Base-by-base conservation (phyloP, 2,888 invertebrate species). In the Quadriops clusia region DNA sequence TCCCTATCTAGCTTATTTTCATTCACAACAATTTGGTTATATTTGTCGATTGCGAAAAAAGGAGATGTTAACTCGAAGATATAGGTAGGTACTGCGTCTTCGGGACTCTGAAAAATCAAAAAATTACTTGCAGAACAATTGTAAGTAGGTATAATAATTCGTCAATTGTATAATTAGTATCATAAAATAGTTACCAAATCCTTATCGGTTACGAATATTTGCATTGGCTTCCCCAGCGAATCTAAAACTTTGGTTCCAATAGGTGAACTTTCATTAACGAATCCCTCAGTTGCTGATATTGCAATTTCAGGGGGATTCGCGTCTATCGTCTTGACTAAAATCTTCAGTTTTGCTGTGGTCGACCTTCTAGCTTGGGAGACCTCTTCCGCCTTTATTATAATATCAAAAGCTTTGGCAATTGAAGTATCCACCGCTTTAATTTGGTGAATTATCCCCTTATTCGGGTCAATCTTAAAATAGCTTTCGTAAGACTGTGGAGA, bases 331-430 rank as follows among this genome's bases (percentile, higher is more conserved):
- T 85, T 77, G 1, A 90, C 84, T 18, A 77, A 78, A 33, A 91
- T 77, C 3, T 72, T 71, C 29, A 90, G 60, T 54, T 84, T 86
- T 0, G 87, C 87, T 13, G 81, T 84, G 1, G 89, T 81, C 34
- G 78, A 87, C 21, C 87, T 66, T 46, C 75, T 76, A 0, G 76
- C 72, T 59, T 81, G 79, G 2, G 85, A 76, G 27, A 74, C 72
- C 62, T 90, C 89, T 56, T 85, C 84, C 0, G 89, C 89, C 72
- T 79, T 84, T 18, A 90, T 77, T 44, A 82, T 74, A 10, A 89
- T 70, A 44, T 78, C 78, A 50, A 89, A 89, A 50, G 74, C 74
- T 58, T 84, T 83, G 5, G 71, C 66, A 6, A 81, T 74, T 2
- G 76, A 74, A 0, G 86, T 81, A 51, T 89, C 86, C 0, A 89